These are phyloP conservation scores for Calliphora vicina DNA, from an alignment of 1,140 invertebrate species.

Conservation along the genomic window DNA sequence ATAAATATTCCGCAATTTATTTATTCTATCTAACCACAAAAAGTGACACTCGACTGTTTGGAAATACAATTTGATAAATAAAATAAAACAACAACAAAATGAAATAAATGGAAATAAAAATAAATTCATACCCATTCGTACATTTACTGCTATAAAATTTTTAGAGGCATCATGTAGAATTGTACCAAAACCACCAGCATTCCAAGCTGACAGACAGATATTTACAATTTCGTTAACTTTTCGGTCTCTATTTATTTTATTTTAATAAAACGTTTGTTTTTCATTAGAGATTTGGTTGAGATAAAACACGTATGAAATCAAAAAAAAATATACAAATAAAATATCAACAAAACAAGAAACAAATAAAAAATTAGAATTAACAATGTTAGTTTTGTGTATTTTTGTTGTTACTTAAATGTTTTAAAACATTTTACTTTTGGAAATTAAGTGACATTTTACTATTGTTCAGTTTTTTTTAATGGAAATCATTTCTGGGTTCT, in stretches of 20 bases:
- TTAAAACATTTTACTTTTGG: too few species aligned
- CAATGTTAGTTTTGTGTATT: not conserved
- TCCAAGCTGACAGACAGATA: not conserved
- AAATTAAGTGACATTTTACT: not conserved
- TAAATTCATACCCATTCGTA: too few species aligned
- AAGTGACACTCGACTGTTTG: not conserved
- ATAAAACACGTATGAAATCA: slow-evolving; percentile 30
- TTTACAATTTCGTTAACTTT: not conserved
- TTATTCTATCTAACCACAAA: not conserved
- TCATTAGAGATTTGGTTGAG: slow-evolving; percentile 14
- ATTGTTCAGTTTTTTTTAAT: not conserved
- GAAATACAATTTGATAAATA: not conserved
- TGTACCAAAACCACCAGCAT: not conserved
- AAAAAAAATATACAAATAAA: not conserved
- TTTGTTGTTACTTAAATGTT: not conserved
- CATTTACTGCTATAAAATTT: too few species aligned
- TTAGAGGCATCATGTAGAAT: not conserved
- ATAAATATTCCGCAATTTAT: not conserved
- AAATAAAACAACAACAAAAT: not conserved
- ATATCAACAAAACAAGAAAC: not conserved
- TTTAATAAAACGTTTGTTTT: slow-evolving; percentile 12
- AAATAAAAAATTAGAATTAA: not conserved
- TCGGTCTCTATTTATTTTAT: not conserved
- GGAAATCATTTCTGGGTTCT: not conserved
- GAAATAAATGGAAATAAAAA: not conserved